phyloP scores from a whole-genome alignment of 2,797 vertebrate genomes.

The Rhincodon typus region DNA sequence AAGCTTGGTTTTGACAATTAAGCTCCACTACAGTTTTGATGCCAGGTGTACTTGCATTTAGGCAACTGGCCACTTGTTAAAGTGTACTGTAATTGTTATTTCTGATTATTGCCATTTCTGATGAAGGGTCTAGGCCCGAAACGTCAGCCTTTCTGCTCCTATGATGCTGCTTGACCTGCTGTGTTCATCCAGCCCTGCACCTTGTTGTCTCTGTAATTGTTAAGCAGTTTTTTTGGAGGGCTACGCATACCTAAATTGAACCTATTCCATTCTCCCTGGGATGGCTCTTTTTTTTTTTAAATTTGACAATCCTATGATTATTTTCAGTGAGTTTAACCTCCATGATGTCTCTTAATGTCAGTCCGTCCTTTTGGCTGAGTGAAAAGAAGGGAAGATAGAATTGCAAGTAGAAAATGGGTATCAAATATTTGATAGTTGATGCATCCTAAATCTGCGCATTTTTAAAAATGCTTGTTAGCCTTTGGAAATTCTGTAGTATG shows the following conservation, averaged over 20 bases:
- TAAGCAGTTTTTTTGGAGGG: not conserved
- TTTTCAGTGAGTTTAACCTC: not conserved
- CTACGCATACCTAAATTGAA: not conserved
- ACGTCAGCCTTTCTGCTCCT: no score
- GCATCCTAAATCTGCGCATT: no score
- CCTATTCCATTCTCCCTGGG: not conserved
- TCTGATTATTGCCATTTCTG: no score
- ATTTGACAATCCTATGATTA: not conserved
- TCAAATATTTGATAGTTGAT: not conserved
- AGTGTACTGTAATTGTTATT: not conserved
- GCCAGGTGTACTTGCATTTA: not conserved
- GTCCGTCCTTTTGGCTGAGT: no score
- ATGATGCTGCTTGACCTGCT: no score
- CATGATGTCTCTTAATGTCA: not conserved
- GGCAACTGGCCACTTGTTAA: not conserved
- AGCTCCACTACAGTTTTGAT: not conserved
- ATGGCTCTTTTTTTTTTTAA: not conserved
- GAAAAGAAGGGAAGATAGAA: not conserved
- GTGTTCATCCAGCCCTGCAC: no score
- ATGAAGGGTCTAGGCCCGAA: no score
- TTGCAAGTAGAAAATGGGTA: not conserved
- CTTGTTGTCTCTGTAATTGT: no score
- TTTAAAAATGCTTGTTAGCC: not conserved
- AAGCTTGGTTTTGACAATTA: not conserved
- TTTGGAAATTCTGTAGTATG: not conserved